Evolutionary conservation across 2,113 vertebrate genomes (phyloP).

Genomic region (Eidolon helvum): DNA sequence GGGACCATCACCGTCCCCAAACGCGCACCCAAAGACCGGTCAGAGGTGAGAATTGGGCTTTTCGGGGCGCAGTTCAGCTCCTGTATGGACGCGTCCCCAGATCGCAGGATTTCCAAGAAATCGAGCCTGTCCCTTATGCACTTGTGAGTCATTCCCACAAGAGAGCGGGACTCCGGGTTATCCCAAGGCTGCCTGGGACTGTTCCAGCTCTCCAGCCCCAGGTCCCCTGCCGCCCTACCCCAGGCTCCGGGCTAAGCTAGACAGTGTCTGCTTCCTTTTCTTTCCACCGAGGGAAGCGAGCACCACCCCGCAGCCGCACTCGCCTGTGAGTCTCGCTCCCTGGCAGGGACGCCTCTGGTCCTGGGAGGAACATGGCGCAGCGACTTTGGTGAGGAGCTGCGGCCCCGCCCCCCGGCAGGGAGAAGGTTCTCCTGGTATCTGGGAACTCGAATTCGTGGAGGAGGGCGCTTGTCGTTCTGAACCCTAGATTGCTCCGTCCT

Average conservation of each 20-base stretch:
- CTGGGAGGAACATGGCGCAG: background rate
- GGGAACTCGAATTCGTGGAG: background rate
- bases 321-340: background rate
- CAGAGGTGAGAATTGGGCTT: background rate
- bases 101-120: slow-evolving; percentile 59
- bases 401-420: background rate
- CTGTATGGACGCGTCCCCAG: background rate
- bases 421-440: background rate
- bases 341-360: background rate
- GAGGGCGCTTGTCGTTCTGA: background rate
- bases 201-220: background rate
- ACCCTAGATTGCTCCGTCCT: background rate
- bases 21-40: background rate
- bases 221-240: background rate
- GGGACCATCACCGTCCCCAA: background rate
- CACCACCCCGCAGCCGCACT: background rate
- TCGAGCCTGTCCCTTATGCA: background rate
- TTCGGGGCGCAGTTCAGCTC: background rate
- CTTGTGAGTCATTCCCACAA: background rate
- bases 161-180: background rate
- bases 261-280: background rate
- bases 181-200: background rate
- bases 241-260: slow-evolving; percentile 15
- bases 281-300: background rate
- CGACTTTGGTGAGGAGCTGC: background rate